Evolutionary conservation across 2,888 invertebrate species (phyloP).

Genomic region (Coelopa pilipes): DNA sequence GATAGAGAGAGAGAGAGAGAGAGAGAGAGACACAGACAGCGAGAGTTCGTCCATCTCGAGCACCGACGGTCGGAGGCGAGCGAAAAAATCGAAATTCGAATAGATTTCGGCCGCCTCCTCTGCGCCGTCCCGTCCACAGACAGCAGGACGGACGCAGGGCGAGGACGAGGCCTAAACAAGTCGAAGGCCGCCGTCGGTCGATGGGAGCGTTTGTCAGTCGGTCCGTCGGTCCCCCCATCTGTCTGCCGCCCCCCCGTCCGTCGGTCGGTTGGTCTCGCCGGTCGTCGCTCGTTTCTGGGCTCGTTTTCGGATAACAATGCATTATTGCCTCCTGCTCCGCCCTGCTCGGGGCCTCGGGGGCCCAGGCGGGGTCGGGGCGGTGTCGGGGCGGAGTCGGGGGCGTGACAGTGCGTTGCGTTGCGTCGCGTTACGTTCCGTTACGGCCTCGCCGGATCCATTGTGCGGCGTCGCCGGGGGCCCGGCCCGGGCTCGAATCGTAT

Average conservation of each 20-base stretch:
- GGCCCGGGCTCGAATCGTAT: not conserved
- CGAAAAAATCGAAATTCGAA: conserved; percentile 2
- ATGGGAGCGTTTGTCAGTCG: too few relatives aligned
- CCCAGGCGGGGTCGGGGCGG: too few relatives aligned
- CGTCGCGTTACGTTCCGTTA: not conserved
- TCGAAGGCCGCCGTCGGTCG: too few relatives aligned
- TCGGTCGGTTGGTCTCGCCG: not conserved
- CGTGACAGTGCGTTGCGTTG: too few relatives aligned
- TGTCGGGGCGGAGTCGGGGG: too few relatives aligned
- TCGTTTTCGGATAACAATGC: conserved; percentile 44
- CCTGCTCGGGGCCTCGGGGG: not conserved
- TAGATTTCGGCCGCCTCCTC: not conserved
- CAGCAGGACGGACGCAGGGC: conserved; percentile 23
- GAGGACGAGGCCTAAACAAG: too few relatives aligned
- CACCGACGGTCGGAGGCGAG: too few relatives aligned
- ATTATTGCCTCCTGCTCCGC: conserved; percentile 38
- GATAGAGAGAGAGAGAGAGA: too few relatives aligned
- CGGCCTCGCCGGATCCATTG: not conserved
- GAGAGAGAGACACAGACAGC: too few relatives aligned
- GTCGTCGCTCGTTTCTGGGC: conserved; percentile 20
- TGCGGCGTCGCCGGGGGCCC: not conserved
- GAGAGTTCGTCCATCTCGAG: too few relatives aligned
- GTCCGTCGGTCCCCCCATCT: not conserved
- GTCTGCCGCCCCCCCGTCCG: not conserved
- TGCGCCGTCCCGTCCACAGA: conserved; percentile 32